Base-by-base conservation (phyloP, 2,888 invertebrate species). In the Andrena hattorfiana region DNA sequence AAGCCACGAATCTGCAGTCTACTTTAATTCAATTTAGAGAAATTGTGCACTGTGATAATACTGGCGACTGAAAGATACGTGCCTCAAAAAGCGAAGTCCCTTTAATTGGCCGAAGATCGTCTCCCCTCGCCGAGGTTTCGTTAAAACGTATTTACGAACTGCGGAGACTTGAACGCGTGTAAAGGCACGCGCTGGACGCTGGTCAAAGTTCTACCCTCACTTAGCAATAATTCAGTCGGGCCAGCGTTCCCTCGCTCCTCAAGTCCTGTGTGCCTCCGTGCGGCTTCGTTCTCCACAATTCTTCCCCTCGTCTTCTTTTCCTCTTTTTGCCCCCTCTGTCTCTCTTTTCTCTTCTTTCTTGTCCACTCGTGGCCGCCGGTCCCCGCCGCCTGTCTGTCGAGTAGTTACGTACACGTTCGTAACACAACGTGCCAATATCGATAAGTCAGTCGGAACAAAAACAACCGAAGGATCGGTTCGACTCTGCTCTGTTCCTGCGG, bases 381-480 rank as follows among this genome's bases (percentile, higher is more conserved):
- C 56, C 28, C 64, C 28, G 59, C 20, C 54, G 23, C 62, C 66
- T 20, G 64, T 73, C 59, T 63, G 63, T 28, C 78, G 60, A 68
- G 88, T 88, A 87, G 87, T 84, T 81, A 87, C 89, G 82, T 86
- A 86, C 85, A 88, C 83, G 87, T 86, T 86, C 84, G 86, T 86
- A 85, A 84, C 72, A 78, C 85, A 90, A 90, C 89, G 89, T 87
- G 91, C 92, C 93, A 93, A 92, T 93, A 93, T 92, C 93, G 92
- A 92, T 93, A 93, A 93, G 91, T 93, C 92, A 93, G 91, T 82
- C 87, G 86, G 85, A 87, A 86, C 88, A 91, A 90, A 91, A 91
- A 91, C 87, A 83, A 85, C 85, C 89, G 85, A 89, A 87, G 88
- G 86, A 90, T 90, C 89, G 89, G 89, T 90, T 89, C 87, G 83